Evolutionary conservation across 1,140 invertebrate genomes (phyloP), one percentile per base, ranked within the genome.

Genomic region (Bicyclus anynana): DNA sequence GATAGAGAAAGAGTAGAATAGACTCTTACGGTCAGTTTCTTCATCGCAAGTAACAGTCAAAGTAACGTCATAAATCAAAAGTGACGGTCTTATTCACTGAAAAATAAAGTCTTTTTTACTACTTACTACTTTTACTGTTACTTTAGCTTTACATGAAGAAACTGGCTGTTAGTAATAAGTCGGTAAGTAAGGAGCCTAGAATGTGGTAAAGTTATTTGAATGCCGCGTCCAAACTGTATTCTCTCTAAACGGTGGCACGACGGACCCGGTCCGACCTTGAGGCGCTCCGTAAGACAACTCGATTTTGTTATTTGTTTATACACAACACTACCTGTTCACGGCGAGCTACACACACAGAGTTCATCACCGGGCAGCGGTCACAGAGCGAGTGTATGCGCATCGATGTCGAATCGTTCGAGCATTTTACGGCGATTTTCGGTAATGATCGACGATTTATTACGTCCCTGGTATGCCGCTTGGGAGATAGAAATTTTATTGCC

Each of bases 241-340:
- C 1, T 33, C 7, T 7, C 29, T 12, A 33, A 4, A 12, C 12
- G 53, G 69, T 59, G 66, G 62, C 63, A 63, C 55, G 66, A 46
- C 59, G 67, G 63, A 54, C 65, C 44, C 64, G 68, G 56, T 46
- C 61, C 79, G 84, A 80, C 84, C 84, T 87, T 87, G 84, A 70
- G 67, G 65, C 69, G 69, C 69, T 77, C 67, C 70, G 77, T 85
- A 81, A 87, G 79, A 87, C 84, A 83, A 80, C 76, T 81, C 78
- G 80, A 84, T 84, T 85, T 84, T 80, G 78, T 87, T 87, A 87
- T 87, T 87, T 87, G 84, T 87, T 87, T 87, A 87, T 81, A 85
- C 78, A 87, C 80, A 83, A 84, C 79, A 84, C 82, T 84, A 85
- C 82, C 84, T 84, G 84, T 80, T 78, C 77, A 68, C 65, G 65